phyloP scores from a whole-genome alignment of 2,888 invertebrate genomes.

The Pristionchus japonicus region DNA sequence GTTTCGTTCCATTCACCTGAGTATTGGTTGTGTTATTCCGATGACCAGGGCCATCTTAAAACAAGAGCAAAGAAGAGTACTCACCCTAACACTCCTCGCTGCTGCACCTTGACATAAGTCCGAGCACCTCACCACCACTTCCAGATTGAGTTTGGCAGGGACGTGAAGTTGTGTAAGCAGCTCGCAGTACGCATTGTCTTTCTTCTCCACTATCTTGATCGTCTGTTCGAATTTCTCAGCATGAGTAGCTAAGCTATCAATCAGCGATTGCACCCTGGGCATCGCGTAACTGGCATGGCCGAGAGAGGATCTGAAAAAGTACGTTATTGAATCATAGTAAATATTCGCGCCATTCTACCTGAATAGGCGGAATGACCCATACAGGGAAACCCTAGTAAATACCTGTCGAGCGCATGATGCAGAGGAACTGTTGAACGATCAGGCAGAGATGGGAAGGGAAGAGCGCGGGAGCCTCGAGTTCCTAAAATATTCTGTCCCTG shows the following conservation, averaged over 20 bases:
- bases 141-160: slow-evolving; percentile 50
- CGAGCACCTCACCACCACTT: slow-evolving; percentile 54
- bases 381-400: neutral
- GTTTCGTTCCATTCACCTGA: slow-evolving; percentile 55
- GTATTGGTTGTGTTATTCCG: too few species aligned
- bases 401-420: slow-evolving; percentile 52
- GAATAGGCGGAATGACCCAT: neutral
- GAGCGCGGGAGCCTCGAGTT: slow-evolving; percentile 42
- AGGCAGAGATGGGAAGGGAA: slow-evolving; percentile 60
- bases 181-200: slow-evolving; percentile 54
- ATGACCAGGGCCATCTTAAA: neutral
- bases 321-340: neutral
- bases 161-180: slow-evolving; percentile 53
- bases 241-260: neutral
- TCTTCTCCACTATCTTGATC: slow-evolving; percentile 50
- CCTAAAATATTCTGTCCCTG: neutral
- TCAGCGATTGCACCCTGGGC: neutral
- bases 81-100: neutral
- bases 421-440: slow-evolving; percentile 57
- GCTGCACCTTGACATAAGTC: neutral
- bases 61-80: neutral
- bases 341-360: neutral
- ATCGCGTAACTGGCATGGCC: neutral
- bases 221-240: slow-evolving; percentile 47
- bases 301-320: neutral